These are phyloP conservation scores for Pitangus sulphuratus DNA, from an alignment of 2,797 vertebrate species.

Conservation along the genomic window DNA sequence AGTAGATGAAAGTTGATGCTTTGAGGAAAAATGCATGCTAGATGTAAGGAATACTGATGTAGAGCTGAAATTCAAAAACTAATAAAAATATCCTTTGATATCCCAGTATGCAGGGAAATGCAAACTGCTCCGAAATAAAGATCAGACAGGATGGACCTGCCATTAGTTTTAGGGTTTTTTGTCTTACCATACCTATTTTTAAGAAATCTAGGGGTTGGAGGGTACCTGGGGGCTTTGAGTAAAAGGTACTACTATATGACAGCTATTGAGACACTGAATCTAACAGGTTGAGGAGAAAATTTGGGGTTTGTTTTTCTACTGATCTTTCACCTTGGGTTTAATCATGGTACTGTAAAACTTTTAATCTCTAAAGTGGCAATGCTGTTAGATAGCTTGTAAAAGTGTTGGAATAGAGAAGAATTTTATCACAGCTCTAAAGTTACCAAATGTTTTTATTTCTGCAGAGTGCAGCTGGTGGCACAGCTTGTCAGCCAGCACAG, in stretches of 20 bases:
- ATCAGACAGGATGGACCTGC: not conserved
- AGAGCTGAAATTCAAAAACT: not conserved
- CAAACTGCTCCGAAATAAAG: not conserved
- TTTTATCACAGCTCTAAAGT: not conserved
- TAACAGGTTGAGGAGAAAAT: not conserved
- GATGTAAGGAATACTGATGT: not conserved
- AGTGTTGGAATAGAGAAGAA: not conserved
- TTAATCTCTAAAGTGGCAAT: not conserved
- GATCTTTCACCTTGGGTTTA: not conserved
- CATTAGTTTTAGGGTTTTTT: not conserved
- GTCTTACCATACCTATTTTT: not conserved
- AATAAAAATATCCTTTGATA: constrained; percentile 1
- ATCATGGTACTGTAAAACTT: not conserved
- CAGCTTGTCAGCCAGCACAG: not conserved
- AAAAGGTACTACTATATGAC: not conserved
- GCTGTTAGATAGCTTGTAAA: not conserved
- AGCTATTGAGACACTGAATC: not conserved
- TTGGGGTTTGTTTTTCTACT: not conserved
- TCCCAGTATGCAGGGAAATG: not conserved
- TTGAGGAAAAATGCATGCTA: not conserved
- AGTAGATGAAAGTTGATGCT: not conserved
- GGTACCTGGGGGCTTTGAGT: not conserved
- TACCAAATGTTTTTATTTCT: not conserved
- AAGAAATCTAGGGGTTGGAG: not conserved
- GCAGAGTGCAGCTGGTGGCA: not conserved